A percentile compares a stretch with the other conserved stretches of the same genome.
phyloP scores from a whole-genome alignment of 2,797 vertebrate genomes.

The Phoebastria nigripes region DNA sequence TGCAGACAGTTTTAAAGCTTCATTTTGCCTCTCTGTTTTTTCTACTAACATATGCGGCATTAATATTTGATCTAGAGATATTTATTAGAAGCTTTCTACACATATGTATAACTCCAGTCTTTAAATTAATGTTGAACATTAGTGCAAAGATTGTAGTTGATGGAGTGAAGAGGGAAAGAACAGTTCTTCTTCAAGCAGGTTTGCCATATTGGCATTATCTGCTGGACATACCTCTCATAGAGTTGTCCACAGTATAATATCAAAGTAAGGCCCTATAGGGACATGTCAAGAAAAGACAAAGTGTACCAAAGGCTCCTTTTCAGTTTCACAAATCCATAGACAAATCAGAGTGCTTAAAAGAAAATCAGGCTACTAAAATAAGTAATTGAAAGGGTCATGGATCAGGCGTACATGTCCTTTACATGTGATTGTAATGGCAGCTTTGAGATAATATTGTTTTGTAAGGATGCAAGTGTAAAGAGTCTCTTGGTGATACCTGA shows the following conservation, averaged over 20 bases:
- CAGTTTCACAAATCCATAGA: neutral
- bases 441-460: neutral
- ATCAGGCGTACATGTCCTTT: neutral
- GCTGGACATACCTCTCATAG: neutral
- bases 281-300: neutral
- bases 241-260: neutral
- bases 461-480: neutral
- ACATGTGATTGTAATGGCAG: neutral
- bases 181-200: neutral
- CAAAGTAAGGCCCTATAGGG: neutral
- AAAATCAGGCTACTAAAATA: neutral
- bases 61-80: slow-evolving; percentile 18
- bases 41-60: neutral
- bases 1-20: neutral
- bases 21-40: neutral
- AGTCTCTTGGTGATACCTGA: neutral
- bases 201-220: neutral
- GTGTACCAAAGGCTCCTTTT: neutral
- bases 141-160: neutral
- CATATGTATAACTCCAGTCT: neutral
- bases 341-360: neutral
- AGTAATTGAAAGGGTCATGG: neutral
- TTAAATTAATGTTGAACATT: neutral
- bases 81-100: neutral
- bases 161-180: neutral